Percentiles rank a stretch among this genome's conserved stretches.
These are phyloP conservation scores for Odontothrips loti DNA, from an alignment of 2,888 invertebrate species.

Conservation along the genomic window DNA sequence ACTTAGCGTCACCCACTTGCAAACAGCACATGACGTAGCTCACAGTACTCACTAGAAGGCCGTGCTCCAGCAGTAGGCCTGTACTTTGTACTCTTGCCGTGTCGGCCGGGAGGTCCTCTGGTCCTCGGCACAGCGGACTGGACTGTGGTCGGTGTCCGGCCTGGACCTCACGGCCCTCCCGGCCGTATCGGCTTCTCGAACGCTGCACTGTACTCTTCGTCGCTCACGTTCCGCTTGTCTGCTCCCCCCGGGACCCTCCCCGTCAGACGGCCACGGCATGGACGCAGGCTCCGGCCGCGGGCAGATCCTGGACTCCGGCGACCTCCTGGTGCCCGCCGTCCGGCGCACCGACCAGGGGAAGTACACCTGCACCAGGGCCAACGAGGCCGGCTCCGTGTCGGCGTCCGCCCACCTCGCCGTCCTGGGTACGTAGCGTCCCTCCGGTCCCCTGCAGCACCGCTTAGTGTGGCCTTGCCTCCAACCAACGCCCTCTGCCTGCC, in stretches of 20 bases:
- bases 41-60: too few relatives aligned
- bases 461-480: not conserved
- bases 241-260: not conserved
- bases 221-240: constrained; percentile 13
- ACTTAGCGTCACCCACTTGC: too few relatives aligned
- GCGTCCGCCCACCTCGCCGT: constrained; percentile 80
- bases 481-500: not conserved
- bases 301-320: constrained; percentile 80
- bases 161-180: too few relatives aligned
- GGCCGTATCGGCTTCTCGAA: too few relatives aligned
- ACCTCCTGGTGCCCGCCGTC: constrained; percentile 81
- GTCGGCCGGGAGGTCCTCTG: too few relatives aligned
- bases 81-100: too few relatives aligned
- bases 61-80: too few relatives aligned
- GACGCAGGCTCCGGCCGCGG: constrained; percentile 57
- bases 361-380: constrained; percentile 83
- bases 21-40: too few relatives aligned
- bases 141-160: too few relatives aligned
- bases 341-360: constrained; percentile 78
- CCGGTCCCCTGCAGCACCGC: not conserved
- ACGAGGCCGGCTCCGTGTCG: constrained; percentile 81
- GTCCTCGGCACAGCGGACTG: too few relatives aligned
- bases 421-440: constrained; percentile 59
- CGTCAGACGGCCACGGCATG: not conserved
- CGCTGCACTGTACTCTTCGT: not conserved